phyloP scores from a whole-genome alignment of 2,888 invertebrate species.

The Andrena camellia region DNA sequence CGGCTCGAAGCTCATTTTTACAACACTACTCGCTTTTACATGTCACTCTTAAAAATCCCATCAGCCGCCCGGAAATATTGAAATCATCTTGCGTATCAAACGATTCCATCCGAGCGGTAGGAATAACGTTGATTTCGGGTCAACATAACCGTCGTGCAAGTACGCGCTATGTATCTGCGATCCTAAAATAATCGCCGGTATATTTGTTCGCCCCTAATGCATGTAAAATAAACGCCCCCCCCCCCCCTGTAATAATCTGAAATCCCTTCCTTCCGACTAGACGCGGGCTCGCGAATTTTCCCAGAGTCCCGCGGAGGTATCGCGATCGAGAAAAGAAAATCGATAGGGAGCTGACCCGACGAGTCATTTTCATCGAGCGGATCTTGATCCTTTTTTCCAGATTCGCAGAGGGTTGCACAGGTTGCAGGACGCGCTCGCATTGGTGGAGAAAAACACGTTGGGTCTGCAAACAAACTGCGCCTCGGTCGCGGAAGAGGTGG shows the following conservation, averaged over 20 bases:
- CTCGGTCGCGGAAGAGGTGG: slow-evolving; percentile 96
- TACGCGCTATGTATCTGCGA: slow-evolving; percentile 31
- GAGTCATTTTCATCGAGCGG: slow-evolving; percentile 17
- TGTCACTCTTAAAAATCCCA: too few species aligned
- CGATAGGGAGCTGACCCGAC: not conserved
- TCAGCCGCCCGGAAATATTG: slow-evolving; percentile 18
- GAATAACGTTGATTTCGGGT: slow-evolving; percentile 57
- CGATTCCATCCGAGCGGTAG: slow-evolving; percentile 12
- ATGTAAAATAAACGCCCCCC: slow-evolving; percentile 33
- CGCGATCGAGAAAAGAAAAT: not conserved
- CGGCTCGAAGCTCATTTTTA: too few species aligned
- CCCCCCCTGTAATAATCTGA: slow-evolving; percentile 14
- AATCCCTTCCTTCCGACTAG: slow-evolving; percentile 6
- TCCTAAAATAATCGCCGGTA: slow-evolving; percentile 55
- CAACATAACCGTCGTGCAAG: slow-evolving; percentile 41
- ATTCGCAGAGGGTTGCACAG: slow-evolving; percentile 95
- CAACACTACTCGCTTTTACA: too few species aligned
- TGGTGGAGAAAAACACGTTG: slow-evolving; percentile 95
- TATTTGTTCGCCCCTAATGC: slow-evolving; percentile 53
- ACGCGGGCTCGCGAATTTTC: not conserved
- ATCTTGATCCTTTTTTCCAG: slow-evolving; percentile 77
- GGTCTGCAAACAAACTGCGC: slow-evolving; percentile 95
- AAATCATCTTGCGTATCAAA: slow-evolving; percentile 16
- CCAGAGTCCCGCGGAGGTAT: not conserved
- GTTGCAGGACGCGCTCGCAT: slow-evolving; percentile 93